A percentile compares a stretch with the other conserved stretches of the same genome.
Conservation (phyloP, 2,797 vertebrate genomes). For the Sebastes flavidus region DNA sequence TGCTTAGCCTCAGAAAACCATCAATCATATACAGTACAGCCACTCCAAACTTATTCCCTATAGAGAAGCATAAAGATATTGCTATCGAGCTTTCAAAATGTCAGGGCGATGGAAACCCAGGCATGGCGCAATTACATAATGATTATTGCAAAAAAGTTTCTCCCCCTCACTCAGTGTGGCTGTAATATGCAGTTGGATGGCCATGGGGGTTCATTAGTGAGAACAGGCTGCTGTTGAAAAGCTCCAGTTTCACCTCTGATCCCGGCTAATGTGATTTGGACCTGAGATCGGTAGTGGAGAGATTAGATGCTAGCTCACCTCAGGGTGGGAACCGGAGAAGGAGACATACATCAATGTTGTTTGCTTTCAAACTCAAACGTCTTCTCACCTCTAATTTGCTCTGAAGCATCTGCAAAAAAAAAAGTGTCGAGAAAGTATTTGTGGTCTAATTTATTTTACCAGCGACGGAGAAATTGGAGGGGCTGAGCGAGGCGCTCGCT, state of each 20-base stretch:
- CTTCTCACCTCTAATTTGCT: conserved; percentile 74
- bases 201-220: conserved; percentile 85
- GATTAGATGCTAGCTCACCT: conserved; percentile 83
- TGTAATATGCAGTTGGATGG: conserved; percentile 84
- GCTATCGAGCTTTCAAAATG: conserved; percentile 84
- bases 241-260: conserved; percentile 87
- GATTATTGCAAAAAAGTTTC: conserved; percentile 83
- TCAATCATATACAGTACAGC: conserved; percentile 75
- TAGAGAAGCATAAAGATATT: conserved; percentile 82
- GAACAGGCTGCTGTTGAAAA: conserved; percentile 83
- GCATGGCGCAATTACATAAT: conserved; percentile 82
- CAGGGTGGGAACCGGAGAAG: conserved; percentile 82
- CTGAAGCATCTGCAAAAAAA: conserved; percentile 61
- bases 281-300: conserved; percentile 81
- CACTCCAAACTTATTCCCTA: conserved; percentile 76
- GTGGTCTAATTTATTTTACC: conserved; percentile 64
- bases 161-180: conserved; percentile 79
- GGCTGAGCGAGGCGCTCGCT: conserved; percentile 26
- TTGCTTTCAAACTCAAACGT: conserved; percentile 78
- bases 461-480: conserved; percentile 14
- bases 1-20: conserved; percentile 76
- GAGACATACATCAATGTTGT: conserved; percentile 82
- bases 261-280: conserved; percentile 87
- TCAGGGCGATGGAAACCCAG: conserved; percentile 83
- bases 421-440: conserved; percentile 52